These are phyloP conservation scores for Eupleurogrammus muticus DNA, from an alignment of 2,797 vertebrate genomes.

Conservation along the genomic window DNA sequence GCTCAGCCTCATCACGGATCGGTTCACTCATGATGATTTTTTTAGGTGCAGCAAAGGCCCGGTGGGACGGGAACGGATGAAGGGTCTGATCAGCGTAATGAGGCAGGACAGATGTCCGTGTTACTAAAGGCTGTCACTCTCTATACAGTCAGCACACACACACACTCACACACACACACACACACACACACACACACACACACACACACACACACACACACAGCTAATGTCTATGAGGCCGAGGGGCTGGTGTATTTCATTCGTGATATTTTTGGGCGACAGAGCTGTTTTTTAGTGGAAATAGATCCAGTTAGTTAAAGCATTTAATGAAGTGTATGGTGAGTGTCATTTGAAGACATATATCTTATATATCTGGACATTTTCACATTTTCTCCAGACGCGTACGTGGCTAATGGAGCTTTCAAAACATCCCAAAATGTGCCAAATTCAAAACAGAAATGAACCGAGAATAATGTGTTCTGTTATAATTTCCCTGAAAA, in stretches of 20 bases:
- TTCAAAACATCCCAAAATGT: neutral
- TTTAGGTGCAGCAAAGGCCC: slow-evolving; percentile 4
- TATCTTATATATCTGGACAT: too few relatives aligned
- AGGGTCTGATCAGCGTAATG: slow-evolving; percentile 36
- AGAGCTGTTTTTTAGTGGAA: neutral
- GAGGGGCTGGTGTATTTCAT: neutral
- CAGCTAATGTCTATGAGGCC: slow-evolving; percentile 13
- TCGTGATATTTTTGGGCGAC: slow-evolving; percentile 12
- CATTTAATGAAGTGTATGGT: slow-evolving; percentile 8
- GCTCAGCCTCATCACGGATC: slow-evolving; percentile 4
- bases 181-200: neutral
- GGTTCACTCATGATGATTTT: neutral
- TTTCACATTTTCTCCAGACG: neutral
- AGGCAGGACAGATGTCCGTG: slow-evolving; percentile 32
- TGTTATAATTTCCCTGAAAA: neutral
- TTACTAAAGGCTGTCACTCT: slow-evolving; percentile 36
- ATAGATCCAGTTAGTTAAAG: neutral
- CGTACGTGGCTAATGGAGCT: neutral
- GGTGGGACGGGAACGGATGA: slow-evolving; percentile 1
- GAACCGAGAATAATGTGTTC: neutral
- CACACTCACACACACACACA: neutral
- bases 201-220: neutral
- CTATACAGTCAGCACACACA: slow-evolving; percentile 12
- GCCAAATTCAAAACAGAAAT: neutral
- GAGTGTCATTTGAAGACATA: neutral